Evolutionary conservation across 2,888 invertebrate species (phyloP).

Genomic region (Lydus trimaculatus): DNA sequence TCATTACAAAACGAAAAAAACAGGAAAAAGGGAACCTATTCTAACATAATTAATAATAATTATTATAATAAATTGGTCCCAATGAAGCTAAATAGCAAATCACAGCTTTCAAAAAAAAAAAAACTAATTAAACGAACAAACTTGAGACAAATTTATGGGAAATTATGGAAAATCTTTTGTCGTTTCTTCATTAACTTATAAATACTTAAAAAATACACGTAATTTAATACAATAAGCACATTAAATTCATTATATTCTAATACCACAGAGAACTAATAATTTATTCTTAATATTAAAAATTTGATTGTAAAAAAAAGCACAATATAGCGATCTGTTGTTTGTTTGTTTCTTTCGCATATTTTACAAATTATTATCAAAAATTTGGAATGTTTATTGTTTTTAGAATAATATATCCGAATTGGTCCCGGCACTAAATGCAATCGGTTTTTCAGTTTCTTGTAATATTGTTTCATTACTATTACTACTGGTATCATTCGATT

Average conservation of each 20-base stretch:
- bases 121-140: too few species aligned
- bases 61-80: background rate
- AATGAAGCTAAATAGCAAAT: background rate
- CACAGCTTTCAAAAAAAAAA: background rate
- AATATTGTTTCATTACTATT: conserved; percentile 30
- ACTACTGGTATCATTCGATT: background rate
- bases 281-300: conserved; percentile 19
- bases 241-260: conserved; percentile 17
- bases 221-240: background rate
- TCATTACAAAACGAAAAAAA: background rate
- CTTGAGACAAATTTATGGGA: too few species aligned
- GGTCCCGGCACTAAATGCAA: conserved; percentile 56
- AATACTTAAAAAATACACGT: background rate
- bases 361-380: conserved; percentile 2
- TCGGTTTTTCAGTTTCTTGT: conserved; percentile 51
- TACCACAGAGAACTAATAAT: conserved; percentile 23
- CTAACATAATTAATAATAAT: background rate
- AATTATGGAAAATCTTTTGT: background rate
- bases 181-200: background rate
- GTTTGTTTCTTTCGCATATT: background rate
- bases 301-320: conserved; percentile 19
- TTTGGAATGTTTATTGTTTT: conserved; percentile 20
- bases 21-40: background rate
- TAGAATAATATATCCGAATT: conserved; percentile 60
- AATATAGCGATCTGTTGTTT: too few species aligned